Base-by-base conservation (phyloP, 2,113 vertebrate species). In the Gobius niger region DNA sequence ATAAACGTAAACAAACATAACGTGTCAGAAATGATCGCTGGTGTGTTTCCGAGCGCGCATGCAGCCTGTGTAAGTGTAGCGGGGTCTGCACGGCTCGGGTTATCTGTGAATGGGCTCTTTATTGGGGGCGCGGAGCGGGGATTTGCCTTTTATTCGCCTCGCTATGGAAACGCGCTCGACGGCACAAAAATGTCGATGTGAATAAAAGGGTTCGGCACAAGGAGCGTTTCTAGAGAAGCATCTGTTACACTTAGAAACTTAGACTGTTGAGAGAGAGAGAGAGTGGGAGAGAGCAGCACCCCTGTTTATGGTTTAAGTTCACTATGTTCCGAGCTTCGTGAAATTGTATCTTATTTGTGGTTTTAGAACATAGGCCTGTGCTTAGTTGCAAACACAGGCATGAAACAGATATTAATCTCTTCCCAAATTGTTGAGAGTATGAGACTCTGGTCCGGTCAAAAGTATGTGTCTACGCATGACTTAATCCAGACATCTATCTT, bases 231-330 rank as follows among this genome's bases (percentile, higher is more conserved):
- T 93, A 96, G 94, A 96, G 93, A 93, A 90, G 96, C 96, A 98
- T 98, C 96, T 98, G 96, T 98, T 98, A 98, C 96, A 98, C 95
- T 97, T 95, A 94, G 95, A 95, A 98, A 98, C 95, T 96, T 95
- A 98, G 95, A 97, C 94, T 95, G 96, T 96, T 94, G 94, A 94
- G 93, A 92, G 54, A 40, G 54, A 57, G 51, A 18, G 51, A 52
- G 51, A 52, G 50, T 18, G n/a, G 1, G 9, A 49, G 9, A 50
- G 49, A 6, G n/a, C 4, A 50, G 91, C 91, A 90, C 73, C 82
- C 86, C 76, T 78, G 78, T 70, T 81, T n/a, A 24, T 16, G 24
- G 52, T 83, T 63, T 40, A 79, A 77, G 65, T 69, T 77, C 63
- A 70, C 57, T 44, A 65, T 73, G 75, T 72, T 82, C 67, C 60